Base-by-base conservation (phyloP, 1,140 invertebrate genomes). In the Magallana ariakensis region DNA sequence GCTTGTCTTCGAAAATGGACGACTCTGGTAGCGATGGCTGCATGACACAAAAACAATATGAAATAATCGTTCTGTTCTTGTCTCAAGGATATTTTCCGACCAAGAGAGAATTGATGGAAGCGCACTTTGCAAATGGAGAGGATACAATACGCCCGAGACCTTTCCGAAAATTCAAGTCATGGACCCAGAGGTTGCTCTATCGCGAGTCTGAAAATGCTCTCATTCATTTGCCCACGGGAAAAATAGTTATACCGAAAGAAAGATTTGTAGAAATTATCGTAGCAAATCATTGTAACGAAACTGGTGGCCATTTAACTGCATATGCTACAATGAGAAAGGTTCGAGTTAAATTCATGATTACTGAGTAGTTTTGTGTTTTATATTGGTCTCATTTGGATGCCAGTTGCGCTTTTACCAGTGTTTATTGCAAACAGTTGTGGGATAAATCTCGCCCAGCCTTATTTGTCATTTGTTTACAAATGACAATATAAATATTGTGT, bases 251-350 rank as follows among this genome's bases (percentile, higher is more conserved):
- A n/a, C 60, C 82, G 10, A 22, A 58, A 57, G 86, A 87, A 87
- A 82, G 70, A 66, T 87, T 87, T 60, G 82, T 62, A 33, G 5
- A 58, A 22, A 80, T 87, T 53, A 84, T 85, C 53, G 22, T 26
- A 10, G 84, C 66, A 80, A 62, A 85, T 53, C 54, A 70, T 22
- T 56, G 70, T 22, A 19, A 58, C 22, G 53, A 80, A 84, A 13
- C 22, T 13, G 16, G 54, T 55, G 53, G 70, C 16, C 86, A 87
- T 46, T 70, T 70, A 22, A 84, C 55, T 84, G 56, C 80, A 56
- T 57, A 26, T 55, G 82, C 83, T 16, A 87, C 86, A 19, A 83
- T 87, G 58, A 83, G 19, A 87, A 87, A 87, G 86, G 86, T 87
- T n/a, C 0, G 54, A 54, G 26, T 11, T 6, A 62, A 26, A n/a